phyloP scores from a whole-genome alignment of 2,113 vertebrate genomes.

The Labrus mixtus region DNA sequence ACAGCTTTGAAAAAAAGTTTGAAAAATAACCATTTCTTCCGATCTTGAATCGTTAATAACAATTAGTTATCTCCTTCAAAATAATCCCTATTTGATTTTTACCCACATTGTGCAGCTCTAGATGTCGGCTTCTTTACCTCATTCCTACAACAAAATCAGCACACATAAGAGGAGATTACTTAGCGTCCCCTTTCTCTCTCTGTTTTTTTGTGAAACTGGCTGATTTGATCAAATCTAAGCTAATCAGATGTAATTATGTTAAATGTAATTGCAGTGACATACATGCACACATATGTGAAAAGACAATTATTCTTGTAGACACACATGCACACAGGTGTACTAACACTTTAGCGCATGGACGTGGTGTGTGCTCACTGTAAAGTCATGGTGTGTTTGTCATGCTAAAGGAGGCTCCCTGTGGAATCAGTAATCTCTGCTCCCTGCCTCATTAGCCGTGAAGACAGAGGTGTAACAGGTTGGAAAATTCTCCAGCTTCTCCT shows the following conservation, averaged over 20 bases:
- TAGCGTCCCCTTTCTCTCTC: neutral
- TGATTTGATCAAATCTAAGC: constrained; percentile 45
- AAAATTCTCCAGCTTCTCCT: constrained; percentile 70
- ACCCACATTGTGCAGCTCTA: too few relatives aligned
- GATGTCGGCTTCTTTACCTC: too few relatives aligned
- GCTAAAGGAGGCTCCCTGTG: constrained; percentile 65
- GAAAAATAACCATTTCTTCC: too few relatives aligned
- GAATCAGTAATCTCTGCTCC: constrained; percentile 68
- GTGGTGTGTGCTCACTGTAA: constrained; percentile 51
- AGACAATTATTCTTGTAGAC: neutral
- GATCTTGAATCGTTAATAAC: too few relatives aligned
- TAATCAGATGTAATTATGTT: constrained; percentile 55
- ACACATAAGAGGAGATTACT: neutral
- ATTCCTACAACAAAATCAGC: neutral
- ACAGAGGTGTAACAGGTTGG: constrained; percentile 77
- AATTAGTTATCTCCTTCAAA: too few relatives aligned
- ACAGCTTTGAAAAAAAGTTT: too few relatives aligned
- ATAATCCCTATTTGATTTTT: too few relatives aligned
- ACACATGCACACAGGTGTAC: neutral
- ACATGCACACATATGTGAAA: constrained; percentile 4
- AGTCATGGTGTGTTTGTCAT: constrained; percentile 75
- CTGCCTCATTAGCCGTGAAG: constrained; percentile 78
- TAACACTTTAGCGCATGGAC: constrained; percentile 3
- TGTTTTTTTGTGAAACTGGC: constrained; percentile 36
- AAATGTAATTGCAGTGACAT: constrained; percentile 51